Base-by-base conservation (phyloP, 2,113 vertebrate species). In the Muscicapa adusta region DNA sequence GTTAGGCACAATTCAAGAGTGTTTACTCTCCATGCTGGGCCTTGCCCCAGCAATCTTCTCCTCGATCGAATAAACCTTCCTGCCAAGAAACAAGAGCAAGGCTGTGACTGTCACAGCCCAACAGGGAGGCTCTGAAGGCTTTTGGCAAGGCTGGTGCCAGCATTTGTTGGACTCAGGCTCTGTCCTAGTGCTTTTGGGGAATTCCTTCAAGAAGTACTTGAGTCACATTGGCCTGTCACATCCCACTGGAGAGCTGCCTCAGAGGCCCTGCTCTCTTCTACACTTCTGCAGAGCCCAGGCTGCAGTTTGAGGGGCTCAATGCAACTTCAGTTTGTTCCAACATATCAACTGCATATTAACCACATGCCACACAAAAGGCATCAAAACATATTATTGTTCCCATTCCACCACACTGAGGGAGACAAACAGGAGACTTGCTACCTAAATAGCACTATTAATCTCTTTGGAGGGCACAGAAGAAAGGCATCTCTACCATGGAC, bases 41-140 rank as follows among this genome's bases (percentile, higher is more conserved):
- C 77, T 70, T 86, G 85, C 85, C 86, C 84, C 87, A 85, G 70
- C 70, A 70, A 72, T 72, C 86, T 93, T 84, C 93, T 93, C 78
- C 92, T 82, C 50, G 25, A 94, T 38, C 0, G 14, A 92, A 89
- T 43, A 91, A 94, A 93, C 43, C 63, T 81, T 88, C 68, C 76
- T 87, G 83, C 53, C 86, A 94, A 94, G 72, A 88, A 91, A 67
- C 0, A 2, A 89, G 76, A 93, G 68, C 84, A 73, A 80, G 51
- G 58, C 86, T 82, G 40, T 38, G 50, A 70, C 63, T 66, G 85
- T 58, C 2, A 7, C 78, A 79, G 81, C 62, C 75, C 9, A 0
- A 47, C 60, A 47, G 74, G 15, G 58, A 91, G n/a, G 62, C 36
- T 88, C 78, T 61, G 31, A 65, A 62, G 67, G 26, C 24, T 91